Percentiles rank a stretch among this genome's conserved stretches.
Conservation (phyloP, 23 tunicate species). For the Clavelina lepadiformis region DNA sequence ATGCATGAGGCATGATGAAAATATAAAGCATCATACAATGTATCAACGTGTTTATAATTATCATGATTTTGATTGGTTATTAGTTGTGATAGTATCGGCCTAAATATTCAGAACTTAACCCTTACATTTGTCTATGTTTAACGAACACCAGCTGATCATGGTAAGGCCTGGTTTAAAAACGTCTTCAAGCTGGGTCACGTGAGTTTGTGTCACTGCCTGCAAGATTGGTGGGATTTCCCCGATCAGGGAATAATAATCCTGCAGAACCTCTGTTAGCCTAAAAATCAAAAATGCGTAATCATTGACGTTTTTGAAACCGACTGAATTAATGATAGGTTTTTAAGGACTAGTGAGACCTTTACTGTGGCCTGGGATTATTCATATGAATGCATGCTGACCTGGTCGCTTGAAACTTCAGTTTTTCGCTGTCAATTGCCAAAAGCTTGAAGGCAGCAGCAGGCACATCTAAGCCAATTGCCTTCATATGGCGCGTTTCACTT, state of each 20-base stretch:
- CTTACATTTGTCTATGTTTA: slow-evolving; percentile 76
- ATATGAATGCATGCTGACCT: slow-evolving; percentile 13
- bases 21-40: no score
- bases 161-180: slow-evolving; percentile 75
- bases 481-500: slow-evolving; percentile 73
- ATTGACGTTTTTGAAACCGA: no score
- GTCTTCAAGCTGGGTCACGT: slow-evolving; percentile 64
- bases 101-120: neutral
- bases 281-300: slow-evolving; percentile 2
- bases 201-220: slow-evolving; percentile 44
- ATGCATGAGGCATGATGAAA: no score
- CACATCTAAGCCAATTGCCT: slow-evolving; percentile 39
- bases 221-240: slow-evolving; percentile 52
- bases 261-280: slow-evolving; percentile 48
- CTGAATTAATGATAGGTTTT: no score
- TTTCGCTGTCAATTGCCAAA: slow-evolving; percentile 39
- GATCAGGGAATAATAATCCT: slow-evolving; percentile 36
- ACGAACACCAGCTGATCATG: slow-evolving; percentile 70
- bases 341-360: no score
- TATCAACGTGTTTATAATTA: no score
- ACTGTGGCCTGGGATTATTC: slow-evolving; percentile 6
- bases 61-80: no score
- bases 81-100: neutral
- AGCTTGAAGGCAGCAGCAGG: slow-evolving; percentile 61
- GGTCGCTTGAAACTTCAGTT: slow-evolving; percentile 40